Base-by-base conservation (phyloP, 2,113 vertebrate species). In the Peromyscus leucopus region DNA sequence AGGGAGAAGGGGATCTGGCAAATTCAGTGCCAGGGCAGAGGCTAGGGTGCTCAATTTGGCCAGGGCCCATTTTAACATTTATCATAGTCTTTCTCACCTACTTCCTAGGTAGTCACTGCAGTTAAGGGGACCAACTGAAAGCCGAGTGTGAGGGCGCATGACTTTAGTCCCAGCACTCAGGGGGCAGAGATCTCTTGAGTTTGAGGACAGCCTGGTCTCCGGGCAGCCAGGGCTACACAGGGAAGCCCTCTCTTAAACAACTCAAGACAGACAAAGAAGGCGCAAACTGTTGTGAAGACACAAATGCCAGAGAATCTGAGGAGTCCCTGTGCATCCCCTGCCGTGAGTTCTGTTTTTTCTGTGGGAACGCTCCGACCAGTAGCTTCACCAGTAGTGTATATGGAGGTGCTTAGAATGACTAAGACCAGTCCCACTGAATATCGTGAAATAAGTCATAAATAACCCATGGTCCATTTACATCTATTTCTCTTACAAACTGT, bases 401-500 rank as follows among this genome's bases (percentile, higher is more conserved):
- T 69, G 46, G 55, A 57, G 79, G 57, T 71, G 16, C 88, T 76
- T 75, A 63, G 86, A 82, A 48, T 57, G 21, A 63, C 78, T 82
- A 57, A 86, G 15, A 31, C 28, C 16, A 33, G 24, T 96, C 31
- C n/a, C 26, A 0, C 48, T 46, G 87, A 72, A 36, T 36, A 57
- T 5, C 75, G 9, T 83, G 79, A 75, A 72, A 92, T 95, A 67
- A 63, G 7, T 80, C 57, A 74, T 55, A 51, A 1, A 19, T 57
- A 59, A 75, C 63, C 46, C 17, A 39, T 89, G 83, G 48, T 93
- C 67, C 67, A 2, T 85, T 51, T 67, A 10, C 69, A 74, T 72
- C 15, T 48, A 48, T 79, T 94, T 42, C 31, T 92, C 72, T 96
- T 92, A 28, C 55, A 92, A 71, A 90, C 55, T 31, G 72, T 19